These are phyloP conservation scores for Eupithecia subumbrata DNA, from an alignment of 2,888 invertebrate genomes.

Conservation along the genomic window DNA sequence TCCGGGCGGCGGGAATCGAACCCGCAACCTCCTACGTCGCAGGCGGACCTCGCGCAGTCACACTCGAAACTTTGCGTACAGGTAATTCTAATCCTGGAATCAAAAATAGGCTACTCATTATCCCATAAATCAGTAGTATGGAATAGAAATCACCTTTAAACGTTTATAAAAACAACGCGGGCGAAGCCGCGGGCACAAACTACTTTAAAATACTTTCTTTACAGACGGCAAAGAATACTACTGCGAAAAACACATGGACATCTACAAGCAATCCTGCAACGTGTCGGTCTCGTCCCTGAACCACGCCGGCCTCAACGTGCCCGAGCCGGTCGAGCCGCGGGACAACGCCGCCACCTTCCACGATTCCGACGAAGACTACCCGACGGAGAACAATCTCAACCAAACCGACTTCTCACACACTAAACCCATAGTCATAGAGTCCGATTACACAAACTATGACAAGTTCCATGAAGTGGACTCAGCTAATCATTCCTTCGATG, in stretches of 20 bases:
- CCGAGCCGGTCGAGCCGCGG: slow-evolving; percentile 71
- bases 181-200: no score
- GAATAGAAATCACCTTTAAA: no score
- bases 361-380: slow-evolving; percentile 76
- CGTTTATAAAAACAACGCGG: no score
- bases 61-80: no score
- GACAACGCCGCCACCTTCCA: slow-evolving; percentile 68
- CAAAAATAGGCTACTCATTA: no score
- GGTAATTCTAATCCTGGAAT: no score
- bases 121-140: no score
- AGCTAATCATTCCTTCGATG: slow-evolving; percentile 77
- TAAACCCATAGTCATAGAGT: slow-evolving; percentile 76
- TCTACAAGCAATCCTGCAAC: slow-evolving; percentile 74
- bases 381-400: slow-evolving; percentile 76
- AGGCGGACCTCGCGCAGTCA: no score
- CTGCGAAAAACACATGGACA: slow-evolving; percentile 77
- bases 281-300: slow-evolving; percentile 76
- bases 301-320: slow-evolving; percentile 73
- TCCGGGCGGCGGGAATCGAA: no score
- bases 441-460: slow-evolving; percentile 68
- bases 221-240: slow-evolving; percentile 79
- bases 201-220: background rate
- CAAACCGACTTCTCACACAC: slow-evolving; percentile 79
- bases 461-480: slow-evolving; percentile 70
- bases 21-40: no score